These are phyloP conservation scores for Leptura quadrifasciata DNA, from an alignment of 2,888 invertebrate genomes.

Conservation along the genomic window DNA sequence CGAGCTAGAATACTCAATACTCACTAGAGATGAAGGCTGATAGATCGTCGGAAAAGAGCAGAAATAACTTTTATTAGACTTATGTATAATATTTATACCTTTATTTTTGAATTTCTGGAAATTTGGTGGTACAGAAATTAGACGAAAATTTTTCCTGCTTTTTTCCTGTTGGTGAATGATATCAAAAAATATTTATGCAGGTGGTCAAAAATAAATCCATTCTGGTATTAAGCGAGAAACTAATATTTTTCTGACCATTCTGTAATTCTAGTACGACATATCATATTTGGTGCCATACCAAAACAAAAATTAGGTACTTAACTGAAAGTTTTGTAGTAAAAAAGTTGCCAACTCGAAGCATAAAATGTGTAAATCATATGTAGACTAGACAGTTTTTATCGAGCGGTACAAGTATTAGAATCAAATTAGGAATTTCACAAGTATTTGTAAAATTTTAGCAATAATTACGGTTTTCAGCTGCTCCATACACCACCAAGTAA, in stretches of 20 bases:
- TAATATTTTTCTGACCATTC: conserved; percentile 45
- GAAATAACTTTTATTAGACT: conserved; percentile 53
- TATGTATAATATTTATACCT: conserved; percentile 70
- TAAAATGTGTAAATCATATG: no score
- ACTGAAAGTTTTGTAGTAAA: conserved; percentile 35
- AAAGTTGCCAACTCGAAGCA: neutral
- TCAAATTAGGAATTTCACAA: no score
- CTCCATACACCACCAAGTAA: no score
- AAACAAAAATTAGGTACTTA: conserved; percentile 61
- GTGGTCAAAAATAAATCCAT: neutral
- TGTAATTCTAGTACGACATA: conserved; percentile 61
- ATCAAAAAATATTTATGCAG: conserved; percentile 32
- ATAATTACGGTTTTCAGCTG: no score
- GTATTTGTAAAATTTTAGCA: no score
- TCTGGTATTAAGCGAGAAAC: neutral
- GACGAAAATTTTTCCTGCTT: conserved; percentile 44
- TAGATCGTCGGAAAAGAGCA: conserved; percentile 62
- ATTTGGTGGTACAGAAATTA: conserved; percentile 26
- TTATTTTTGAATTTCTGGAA: conserved; percentile 44
- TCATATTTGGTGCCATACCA: conserved; percentile 66
- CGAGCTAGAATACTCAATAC: conserved; percentile 67
- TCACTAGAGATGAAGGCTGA: conserved; percentile 73
- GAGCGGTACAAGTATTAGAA: no score
- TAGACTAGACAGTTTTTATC: no score
- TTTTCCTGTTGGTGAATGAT: conserved; percentile 43